A percentile compares a stretch with the other conserved stretches of the same genome.
These are phyloP conservation scores for Drosophila austrosaltans DNA, from an alignment of 2,888 invertebrate genomes.

Conservation along the genomic window DNA sequence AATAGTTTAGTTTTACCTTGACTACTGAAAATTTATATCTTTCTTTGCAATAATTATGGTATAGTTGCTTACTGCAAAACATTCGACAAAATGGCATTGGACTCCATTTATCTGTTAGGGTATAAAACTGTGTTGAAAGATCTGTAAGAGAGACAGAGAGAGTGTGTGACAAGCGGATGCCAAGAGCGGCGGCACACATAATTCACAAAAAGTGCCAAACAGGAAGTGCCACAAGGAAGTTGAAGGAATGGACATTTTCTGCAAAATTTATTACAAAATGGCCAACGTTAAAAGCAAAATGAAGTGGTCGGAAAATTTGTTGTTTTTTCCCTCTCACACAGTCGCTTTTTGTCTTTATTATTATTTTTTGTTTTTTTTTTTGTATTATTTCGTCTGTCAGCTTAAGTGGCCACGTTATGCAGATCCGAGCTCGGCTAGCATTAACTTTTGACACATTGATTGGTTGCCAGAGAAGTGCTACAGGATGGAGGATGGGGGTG, in stretches of 20 bases:
- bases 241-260: constrained; percentile 52
- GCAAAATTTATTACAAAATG: constrained; percentile 69
- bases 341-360: not conserved
- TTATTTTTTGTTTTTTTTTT: constrained; percentile 10
- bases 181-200: constrained; percentile 56
- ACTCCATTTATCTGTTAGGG: not conserved
- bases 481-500: not conserved
- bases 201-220: constrained; percentile 72
- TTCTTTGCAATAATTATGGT: too few species aligned
- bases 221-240: constrained; percentile 62
- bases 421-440: constrained; percentile 47
- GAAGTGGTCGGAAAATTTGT: constrained; percentile 45
- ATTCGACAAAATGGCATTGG: not conserved
- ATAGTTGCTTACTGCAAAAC: too few species aligned
- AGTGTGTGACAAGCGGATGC: constrained; percentile 73
- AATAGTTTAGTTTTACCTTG: too few species aligned
- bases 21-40: too few species aligned
- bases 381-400: constrained; percentile 39
- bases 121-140: not conserved
- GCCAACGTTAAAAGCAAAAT: constrained; percentile 39
- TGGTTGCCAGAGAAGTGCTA: constrained; percentile 25
- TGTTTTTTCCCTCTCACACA: constrained; percentile 27
- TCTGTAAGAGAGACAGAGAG: constrained; percentile 46
- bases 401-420: constrained; percentile 67
- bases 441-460: constrained; percentile 72